phyloP scores from a whole-genome alignment of 2,113 vertebrate genomes.

The Sisor rabdophorus region DNA sequence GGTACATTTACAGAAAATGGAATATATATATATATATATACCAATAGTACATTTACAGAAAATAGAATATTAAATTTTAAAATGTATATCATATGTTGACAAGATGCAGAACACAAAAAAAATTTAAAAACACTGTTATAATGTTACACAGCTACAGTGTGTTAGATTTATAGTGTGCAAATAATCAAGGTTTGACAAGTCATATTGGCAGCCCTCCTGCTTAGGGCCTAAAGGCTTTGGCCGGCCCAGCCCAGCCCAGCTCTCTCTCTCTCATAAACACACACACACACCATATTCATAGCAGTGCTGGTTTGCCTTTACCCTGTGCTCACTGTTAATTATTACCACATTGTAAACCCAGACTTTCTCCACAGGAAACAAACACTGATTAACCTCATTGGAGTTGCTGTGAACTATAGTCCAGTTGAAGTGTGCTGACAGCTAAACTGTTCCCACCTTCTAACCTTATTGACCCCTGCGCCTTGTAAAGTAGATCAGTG shows the following conservation, averaged over 20 bases:
- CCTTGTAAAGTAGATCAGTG: slow-evolving; percentile 32
- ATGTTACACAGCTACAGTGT: neutral
- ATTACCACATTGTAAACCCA: slow-evolving; percentile 58
- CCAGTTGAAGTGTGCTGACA: slow-evolving; percentile 41
- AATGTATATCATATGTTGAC: too few relatives aligned
- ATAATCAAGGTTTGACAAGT: too few relatives aligned
- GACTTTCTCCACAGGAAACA: slow-evolving; percentile 58
- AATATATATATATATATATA: too few relatives aligned
- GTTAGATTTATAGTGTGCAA: too few relatives aligned
- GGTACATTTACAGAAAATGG: too few relatives aligned
- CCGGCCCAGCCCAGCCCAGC: neutral
- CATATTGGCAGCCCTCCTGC: too few relatives aligned
- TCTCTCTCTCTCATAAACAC: neutral
- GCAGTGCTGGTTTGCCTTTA: slow-evolving; percentile 49
- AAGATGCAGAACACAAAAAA: neutral
- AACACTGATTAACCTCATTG: slow-evolving; percentile 67
- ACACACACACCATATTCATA: slow-evolving; percentile 41
- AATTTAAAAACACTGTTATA: too few relatives aligned
- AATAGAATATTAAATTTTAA: too few relatives aligned
- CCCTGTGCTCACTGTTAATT: slow-evolving; percentile 64
- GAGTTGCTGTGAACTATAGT: slow-evolving; percentile 47
- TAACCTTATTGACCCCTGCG: slow-evolving; percentile 38
- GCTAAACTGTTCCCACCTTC: slow-evolving; percentile 48
- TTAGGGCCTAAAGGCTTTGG: too few relatives aligned
- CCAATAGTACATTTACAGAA: too few relatives aligned